These are phyloP conservation scores for Scaptomyza caliginosa DNA, from an alignment of 2,888 invertebrate genomes.

Conservation along the genomic window DNA sequence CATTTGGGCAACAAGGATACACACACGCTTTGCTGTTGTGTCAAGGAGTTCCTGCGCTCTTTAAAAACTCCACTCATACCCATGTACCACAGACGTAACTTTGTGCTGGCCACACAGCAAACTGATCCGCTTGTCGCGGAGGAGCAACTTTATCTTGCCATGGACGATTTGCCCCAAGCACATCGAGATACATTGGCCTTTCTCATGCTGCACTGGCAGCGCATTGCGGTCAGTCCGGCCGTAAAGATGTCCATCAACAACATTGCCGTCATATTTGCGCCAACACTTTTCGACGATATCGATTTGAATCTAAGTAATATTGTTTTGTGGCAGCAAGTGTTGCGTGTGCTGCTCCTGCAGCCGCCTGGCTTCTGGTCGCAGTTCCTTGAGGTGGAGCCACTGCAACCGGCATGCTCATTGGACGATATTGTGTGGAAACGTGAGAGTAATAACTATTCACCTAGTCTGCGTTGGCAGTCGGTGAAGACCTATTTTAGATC, in stretches of 20 bases:
- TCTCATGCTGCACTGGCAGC: slow-evolving; percentile 71
- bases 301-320: slow-evolving; percentile 60
- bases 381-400: slow-evolving; percentile 60
- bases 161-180: slow-evolving; percentile 48
- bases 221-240: slow-evolving; percentile 58
- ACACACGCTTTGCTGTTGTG: slow-evolving; percentile 66
- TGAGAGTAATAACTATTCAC: slow-evolving; percentile 26
- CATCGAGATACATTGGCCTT: slow-evolving; percentile 66
- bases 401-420: slow-evolving; percentile 28
- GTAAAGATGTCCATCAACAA: slow-evolving; percentile 60
- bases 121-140: slow-evolving; percentile 39
- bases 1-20: slow-evolving; percentile 63
- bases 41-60: slow-evolving; percentile 65
- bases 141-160: slow-evolving; percentile 52
- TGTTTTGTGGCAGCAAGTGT: slow-evolving; percentile 61
- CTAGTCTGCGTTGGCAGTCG: slow-evolving; percentile 52
- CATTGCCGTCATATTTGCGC: slow-evolving; percentile 65
- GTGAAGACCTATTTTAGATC: slow-evolving; percentile 68
- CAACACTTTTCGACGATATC: slow-evolving; percentile 62
- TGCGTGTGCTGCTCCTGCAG: slow-evolving; percentile 42
- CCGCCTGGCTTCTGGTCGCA: slow-evolving; percentile 57
- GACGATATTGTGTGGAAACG: slow-evolving; percentile 49
- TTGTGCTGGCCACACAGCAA: slow-evolving; percentile 53
- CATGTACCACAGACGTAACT: slow-evolving; percentile 43
- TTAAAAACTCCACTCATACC: slow-evolving; percentile 57